Evolutionary conservation across 1,140 invertebrate genomes (phyloP), one percentile per base, ranked within the genome.

Genomic region (Philotrypesis tridentata): DNA sequence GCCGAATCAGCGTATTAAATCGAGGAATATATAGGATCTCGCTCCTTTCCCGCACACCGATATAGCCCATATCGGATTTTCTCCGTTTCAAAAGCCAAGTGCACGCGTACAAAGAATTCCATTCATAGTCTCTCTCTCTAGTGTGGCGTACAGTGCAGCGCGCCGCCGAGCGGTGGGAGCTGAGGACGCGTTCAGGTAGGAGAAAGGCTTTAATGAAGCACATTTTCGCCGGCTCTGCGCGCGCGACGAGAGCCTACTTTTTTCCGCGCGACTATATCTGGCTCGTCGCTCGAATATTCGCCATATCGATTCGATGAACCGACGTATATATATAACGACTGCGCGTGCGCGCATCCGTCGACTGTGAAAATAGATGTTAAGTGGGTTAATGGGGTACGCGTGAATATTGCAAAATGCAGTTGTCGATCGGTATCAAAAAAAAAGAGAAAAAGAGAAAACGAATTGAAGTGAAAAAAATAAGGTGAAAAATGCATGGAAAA

Each of bases 201-300:
- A 70, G 67, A 70, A 70, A 79, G 76, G 31, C 68, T 63, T 79
- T 63, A 63, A 79, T 79, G 78, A 63, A 72, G n/a, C 17, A 55
- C n/a, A 7, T 55, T 17, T 7, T 14, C 48, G 48, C 48, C 23
- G 25, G 2, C 7, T n/a, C n/a, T 61, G 7, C 9, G 4, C 33
- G 4, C 33, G 33, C 9, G 4, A 37, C 33, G 37, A n/a, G 68
- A 85, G 83, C 82, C 83, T 85, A 85, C 83, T 83, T 84, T 84
- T 48, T 75, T 70, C n/a, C n/a, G n/a, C 75, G 48, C 43, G 9
- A 0, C 25, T 63, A 80, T 80, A 80, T 80, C 78, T 80, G 70
- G 78, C 70, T 80, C 70, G 70, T 4, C n/a, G n/a, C n/a, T n/a
- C n/a, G n/a, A n/a, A n/a, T n/a, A 43, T 43, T 55, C 48, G 17